Percentiles rank a stretch among this genome's conserved stretches.
These are phyloP conservation scores for Drosophila basisetae DNA, from an alignment of 2,888 invertebrate genomes.

Conservation along the genomic window DNA sequence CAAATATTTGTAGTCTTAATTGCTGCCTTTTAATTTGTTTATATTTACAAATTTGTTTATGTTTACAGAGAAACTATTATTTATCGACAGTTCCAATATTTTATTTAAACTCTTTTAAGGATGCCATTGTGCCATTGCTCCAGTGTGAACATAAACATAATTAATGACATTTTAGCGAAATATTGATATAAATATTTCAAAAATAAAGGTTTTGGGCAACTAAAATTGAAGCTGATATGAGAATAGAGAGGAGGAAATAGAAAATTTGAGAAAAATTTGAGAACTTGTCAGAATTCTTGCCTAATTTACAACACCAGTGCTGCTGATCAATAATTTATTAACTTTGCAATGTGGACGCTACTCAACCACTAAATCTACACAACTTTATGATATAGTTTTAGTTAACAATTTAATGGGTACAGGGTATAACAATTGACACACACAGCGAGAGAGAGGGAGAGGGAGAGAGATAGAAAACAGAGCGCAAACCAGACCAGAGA, in stretches of 20 bases:
- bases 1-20: not conserved
- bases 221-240: not conserved
- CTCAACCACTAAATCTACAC: not conserved
- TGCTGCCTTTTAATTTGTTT: not conserved
- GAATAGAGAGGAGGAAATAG: not conserved
- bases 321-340: not conserved
- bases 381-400: constrained; percentile 2
- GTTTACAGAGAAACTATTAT: not conserved
- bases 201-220: not conserved
- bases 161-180: not conserved
- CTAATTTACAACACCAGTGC: not conserved
- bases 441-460: constrained; percentile 32
- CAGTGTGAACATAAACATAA: not conserved
- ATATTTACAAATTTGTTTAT: not conserved
- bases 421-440: constrained; percentile 57
- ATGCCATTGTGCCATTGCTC: too few species aligned
- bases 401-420: constrained; percentile 23
- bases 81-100: not conserved
- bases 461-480: constrained; percentile 29
- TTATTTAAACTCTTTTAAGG: not conserved
- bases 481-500: constrained; percentile 54
- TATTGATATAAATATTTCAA: not conserved
- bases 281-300: not conserved
- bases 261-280: not conserved
- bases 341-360: not conserved